Evolutionary conservation across 2,797 vertebrate genomes (phyloP).

Genomic region (Xiphorhynchus erythropygius): DNA sequence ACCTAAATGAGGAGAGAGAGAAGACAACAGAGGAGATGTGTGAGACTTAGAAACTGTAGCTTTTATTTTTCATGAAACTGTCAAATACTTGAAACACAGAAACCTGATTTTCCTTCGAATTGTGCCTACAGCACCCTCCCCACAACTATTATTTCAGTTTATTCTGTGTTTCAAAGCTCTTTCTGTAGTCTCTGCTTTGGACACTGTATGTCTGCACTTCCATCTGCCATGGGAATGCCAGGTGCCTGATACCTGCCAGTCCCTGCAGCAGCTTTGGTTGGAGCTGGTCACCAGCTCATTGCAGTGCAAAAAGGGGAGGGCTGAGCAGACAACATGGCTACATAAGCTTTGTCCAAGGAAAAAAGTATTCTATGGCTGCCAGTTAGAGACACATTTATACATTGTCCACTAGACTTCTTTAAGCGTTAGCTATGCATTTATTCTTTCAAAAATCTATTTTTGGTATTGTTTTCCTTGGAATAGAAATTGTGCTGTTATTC

Average conservation of each 20-base stretch:
- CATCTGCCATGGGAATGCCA: neutral
- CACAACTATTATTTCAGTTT: neutral
- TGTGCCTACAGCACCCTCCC: neutral
- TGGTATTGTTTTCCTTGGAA: constrained; percentile 42
- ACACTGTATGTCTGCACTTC: neutral
- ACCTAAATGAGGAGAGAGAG: neutral
- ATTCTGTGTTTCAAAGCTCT: neutral
- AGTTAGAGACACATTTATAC: neutral
- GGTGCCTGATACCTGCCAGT: neutral
- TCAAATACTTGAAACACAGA: neutral
- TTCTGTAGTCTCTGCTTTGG: neutral
- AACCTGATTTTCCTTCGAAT: neutral
- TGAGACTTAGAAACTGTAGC: neutral
- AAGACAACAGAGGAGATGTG: neutral
- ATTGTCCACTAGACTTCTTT: neutral
- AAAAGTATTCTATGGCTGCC: neutral
- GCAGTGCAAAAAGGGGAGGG: neutral
- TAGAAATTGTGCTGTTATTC: neutral
- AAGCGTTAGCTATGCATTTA: neutral
- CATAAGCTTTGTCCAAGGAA: neutral
- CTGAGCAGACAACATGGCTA: neutral
- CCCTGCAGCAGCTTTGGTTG: neutral
- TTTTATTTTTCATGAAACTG: neutral
- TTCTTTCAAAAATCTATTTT: constrained; percentile 37
- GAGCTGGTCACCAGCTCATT: neutral